Evolutionary conservation across 2,113 vertebrate species (phyloP).

Genomic region (Lagopus muta): DNA sequence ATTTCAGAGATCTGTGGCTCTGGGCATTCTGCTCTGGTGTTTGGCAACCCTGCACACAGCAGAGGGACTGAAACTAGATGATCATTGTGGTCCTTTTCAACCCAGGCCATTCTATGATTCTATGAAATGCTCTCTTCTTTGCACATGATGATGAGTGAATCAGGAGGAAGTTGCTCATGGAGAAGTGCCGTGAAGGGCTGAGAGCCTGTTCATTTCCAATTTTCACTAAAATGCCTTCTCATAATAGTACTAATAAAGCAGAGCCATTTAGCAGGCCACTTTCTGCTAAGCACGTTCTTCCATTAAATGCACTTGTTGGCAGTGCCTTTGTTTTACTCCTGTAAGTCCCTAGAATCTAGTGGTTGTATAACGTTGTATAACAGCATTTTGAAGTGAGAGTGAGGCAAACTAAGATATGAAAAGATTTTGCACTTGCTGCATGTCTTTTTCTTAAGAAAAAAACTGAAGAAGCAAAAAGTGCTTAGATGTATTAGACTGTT

Average conservation of each 20-base stretch:
- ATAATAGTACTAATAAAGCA: neutral
- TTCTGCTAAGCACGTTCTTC: neutral
- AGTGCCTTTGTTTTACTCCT: neutral
- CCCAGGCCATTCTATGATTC: too few species aligned
- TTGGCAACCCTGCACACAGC: too few species aligned
- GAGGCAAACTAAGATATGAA: neutral
- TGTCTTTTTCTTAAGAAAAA: neutral
- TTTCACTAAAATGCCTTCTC: slow-evolving; percentile 35
- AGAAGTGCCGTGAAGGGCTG: neutral
- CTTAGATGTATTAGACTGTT: neutral
- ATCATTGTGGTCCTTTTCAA: too few species aligned
- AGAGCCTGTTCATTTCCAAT: neutral
- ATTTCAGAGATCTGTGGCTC: neutral
- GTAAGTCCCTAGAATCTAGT: neutral
- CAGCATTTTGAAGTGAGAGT: neutral
- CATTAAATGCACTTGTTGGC: neutral
- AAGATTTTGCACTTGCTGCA: neutral
- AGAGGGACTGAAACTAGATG: too few species aligned
- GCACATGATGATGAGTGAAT: neutral
- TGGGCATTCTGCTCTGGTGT: too few species aligned
- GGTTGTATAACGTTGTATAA: neutral
- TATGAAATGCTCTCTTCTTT: neutral
- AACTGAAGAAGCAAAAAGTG: neutral
- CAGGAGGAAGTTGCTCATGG: neutral
- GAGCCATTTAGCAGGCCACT: slow-evolving; percentile 6